A percentile compares a stretch with the other conserved stretches of the same genome.
Conservation (phyloP, 2,113 vertebrate species). For the Ranitomeya imitator region DNA sequence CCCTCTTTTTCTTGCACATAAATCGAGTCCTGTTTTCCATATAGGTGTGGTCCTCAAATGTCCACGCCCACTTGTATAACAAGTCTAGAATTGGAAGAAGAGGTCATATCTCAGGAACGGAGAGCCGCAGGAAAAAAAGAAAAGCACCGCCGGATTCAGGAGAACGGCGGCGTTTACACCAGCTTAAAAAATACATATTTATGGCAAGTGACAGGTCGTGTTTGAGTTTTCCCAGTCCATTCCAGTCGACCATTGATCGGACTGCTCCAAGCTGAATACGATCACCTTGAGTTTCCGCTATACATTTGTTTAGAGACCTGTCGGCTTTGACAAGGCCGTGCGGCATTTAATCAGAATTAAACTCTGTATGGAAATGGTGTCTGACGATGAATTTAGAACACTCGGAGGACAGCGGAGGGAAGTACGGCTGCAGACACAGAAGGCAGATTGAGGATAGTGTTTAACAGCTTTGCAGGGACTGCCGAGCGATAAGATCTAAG, state of each 20-base stretch:
- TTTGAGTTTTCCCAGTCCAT: not conserved
- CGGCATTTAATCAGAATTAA: conserved; percentile 11
- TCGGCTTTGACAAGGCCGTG: not conserved
- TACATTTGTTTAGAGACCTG: not conserved
- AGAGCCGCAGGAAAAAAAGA: too few relatives aligned
- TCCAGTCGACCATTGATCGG: not conserved
- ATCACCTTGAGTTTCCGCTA: not conserved
- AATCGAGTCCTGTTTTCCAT: too few relatives aligned
- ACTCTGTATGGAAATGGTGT: conserved; percentile 3
- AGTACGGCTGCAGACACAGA: conserved; percentile 14
- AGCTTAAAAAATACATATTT: too few relatives aligned
- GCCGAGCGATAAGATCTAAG: conserved; percentile 23
- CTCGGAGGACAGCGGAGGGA: conserved; percentile 20
- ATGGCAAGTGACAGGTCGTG: too few relatives aligned
- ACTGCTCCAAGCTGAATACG: not conserved
- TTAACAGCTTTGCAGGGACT: conserved; percentile 35
- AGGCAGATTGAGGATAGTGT: conserved; percentile 51
- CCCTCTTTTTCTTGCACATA: too few relatives aligned
- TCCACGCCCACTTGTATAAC: too few relatives aligned
- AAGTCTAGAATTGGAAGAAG: too few relatives aligned
- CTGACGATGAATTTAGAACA: conserved; percentile 28
- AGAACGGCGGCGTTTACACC: too few relatives aligned
- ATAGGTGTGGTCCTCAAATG: too few relatives aligned
- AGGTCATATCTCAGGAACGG: too few relatives aligned
- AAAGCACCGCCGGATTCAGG: too few relatives aligned